Base-by-base conservation (phyloP, 2,888 invertebrate species). In the Lucinisca nassula region DNA sequence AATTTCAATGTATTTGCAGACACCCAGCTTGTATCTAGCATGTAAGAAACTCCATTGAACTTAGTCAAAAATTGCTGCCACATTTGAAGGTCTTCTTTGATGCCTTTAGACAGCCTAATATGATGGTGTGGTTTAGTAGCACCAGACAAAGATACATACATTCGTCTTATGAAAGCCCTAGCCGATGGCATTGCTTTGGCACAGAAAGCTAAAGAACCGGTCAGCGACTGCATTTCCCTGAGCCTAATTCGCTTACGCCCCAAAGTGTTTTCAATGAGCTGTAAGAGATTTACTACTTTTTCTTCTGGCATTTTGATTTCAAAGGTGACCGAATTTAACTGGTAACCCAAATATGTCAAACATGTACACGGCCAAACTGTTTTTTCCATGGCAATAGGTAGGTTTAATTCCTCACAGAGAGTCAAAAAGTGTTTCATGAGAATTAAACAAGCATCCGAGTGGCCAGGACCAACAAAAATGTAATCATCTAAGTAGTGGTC, bases 271-370 rank as follows among this genome's bases (percentile, higher is more conserved):
- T 37, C 12, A 21, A 84, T 55, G 24, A 8, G 24, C 0, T 10
- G n/a, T 76, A 30, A 24, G 17, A 90, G n/a, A 67, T 85, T 83
- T 3, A 32, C 49, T 14, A 84, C 14, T 40, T 89, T 90, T 4
- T 90, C 84, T 45, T 55, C 10, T 12, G 87, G 84, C 0, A 90
- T 37, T 21, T 87, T 51, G 2, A 76, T 77, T 73, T 82, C 82
- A 82, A 86, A 82, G 0, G 37, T 17, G 0, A 27, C 55, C 0
- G 24, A 81, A 37, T 84, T n/a, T n/a, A n/a, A n/a, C n/a, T n/a
- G n/a, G n/a, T n/a, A n/a, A n/a, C n/a, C n/a, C n/a, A n/a, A n/a
- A n/a, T n/a, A n/a, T n/a, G n/a, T n/a, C n/a, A n/a, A n/a, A n/a
- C n/a, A n/a, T n/a, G n/a, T n/a, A n/a, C n/a, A n/a, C n/a, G n/a